A percentile compares a stretch with the other conserved stretches of the same genome.
Conservation (phyloP, 1,140 invertebrate genomes). For the Cydia splendana region DNA sequence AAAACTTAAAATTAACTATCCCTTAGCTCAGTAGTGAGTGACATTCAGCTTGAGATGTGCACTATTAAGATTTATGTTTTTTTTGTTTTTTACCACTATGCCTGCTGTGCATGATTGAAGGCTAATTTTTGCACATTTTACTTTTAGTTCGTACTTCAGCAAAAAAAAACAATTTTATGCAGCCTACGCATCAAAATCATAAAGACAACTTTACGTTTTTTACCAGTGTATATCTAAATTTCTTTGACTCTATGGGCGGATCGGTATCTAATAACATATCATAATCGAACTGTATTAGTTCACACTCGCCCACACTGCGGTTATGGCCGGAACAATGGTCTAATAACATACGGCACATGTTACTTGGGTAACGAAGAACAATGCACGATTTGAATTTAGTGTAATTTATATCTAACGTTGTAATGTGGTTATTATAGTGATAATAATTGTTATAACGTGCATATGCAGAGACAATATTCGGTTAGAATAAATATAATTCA, state of each 20-base stretch:
- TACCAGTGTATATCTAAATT: background rate
- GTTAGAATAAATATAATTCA: too few species aligned
- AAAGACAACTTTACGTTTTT: background rate
- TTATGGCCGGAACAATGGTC: constrained; percentile 9
- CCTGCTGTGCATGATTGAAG: too few species aligned
- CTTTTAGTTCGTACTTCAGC: too few species aligned
- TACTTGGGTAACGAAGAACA: constrained; percentile 21
- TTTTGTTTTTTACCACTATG: too few species aligned
- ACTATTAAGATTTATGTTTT: too few species aligned
- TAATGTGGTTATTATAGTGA: constrained; percentile 26
- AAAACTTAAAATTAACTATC: too few species aligned
- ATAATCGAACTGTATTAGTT: constrained; percentile 30
- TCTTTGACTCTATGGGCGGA: background rate
- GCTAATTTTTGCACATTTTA: too few species aligned
- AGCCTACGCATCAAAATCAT: too few species aligned
- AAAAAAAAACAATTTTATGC: too few species aligned
- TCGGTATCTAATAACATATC: constrained; percentile 21
- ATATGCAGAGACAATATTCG: background rate
- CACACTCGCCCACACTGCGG: constrained; percentile 14
- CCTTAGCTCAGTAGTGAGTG: too few species aligned
- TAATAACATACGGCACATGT: constrained; percentile 25
- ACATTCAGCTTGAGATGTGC: too few species aligned
- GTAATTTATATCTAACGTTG: constrained; percentile 27
- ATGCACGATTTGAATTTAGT: constrained; percentile 31
- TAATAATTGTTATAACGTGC: constrained; percentile 3